A percentile compares a stretch with the other conserved stretches of the same genome.
phyloP scores from a whole-genome alignment of 2,113 vertebrate genomes.

The Chrysemys picta region DNA sequence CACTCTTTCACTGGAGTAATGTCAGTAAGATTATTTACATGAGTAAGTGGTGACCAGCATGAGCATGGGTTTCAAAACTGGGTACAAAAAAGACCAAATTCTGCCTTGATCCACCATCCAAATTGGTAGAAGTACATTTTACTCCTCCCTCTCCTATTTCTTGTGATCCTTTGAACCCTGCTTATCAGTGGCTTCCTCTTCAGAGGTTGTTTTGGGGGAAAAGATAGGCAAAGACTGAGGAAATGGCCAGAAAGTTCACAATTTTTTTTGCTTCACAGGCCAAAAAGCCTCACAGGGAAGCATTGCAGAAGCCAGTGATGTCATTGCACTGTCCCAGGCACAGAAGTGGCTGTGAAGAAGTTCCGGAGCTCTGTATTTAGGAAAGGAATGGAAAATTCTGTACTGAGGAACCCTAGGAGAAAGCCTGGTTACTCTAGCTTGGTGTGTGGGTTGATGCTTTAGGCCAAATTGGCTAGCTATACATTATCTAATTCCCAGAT shows the following conservation, averaged over 20 bases:
- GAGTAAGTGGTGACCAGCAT: not conserved
- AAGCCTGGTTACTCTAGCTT: not conserved
- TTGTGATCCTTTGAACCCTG: not conserved
- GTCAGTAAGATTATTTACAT: not conserved
- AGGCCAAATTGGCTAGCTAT: not conserved
- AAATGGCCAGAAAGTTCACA: not conserved
- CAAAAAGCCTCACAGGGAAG: not conserved
- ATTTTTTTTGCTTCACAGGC: not conserved
- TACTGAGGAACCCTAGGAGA: not conserved
- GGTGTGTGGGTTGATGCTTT: not conserved
- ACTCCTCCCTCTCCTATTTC: not conserved
- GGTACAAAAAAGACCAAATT: not conserved
- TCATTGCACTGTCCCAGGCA: not conserved
- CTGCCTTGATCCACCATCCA: not conserved
- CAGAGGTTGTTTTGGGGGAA: accelerated
- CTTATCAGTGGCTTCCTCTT: not conserved
- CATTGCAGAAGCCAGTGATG: accelerated
- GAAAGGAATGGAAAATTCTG: not conserved
- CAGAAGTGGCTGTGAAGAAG: not conserved
- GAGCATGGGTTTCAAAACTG: not conserved
- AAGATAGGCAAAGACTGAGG: not conserved
- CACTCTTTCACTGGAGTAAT: not conserved
- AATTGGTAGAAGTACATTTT: not conserved
- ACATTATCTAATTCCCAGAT: not conserved
- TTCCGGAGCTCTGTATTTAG: not conserved